phyloP scores from a whole-genome alignment of 92 coral and sea anemone species.

The Epizoanthus scotinus region DNA sequence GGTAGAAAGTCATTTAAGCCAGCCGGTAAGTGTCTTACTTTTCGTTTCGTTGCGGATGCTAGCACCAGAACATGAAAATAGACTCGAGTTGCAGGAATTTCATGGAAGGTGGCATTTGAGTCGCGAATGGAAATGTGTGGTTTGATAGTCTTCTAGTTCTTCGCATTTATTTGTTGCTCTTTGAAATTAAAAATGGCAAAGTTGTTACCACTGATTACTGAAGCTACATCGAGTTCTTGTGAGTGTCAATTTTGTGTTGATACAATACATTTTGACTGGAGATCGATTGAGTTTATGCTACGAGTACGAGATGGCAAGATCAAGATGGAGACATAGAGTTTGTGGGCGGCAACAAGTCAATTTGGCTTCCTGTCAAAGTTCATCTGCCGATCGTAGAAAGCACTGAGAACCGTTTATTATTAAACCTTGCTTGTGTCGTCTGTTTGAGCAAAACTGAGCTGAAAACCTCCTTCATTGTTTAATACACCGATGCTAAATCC shows the following conservation, averaged over 20 bases:
- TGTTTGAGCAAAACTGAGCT: neutral
- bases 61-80: slow-evolving; percentile 3
- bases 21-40: slow-evolving; percentile 22
- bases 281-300: neutral
- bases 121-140: slow-evolving; percentile 5
- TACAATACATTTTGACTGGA: neutral
- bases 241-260: neutral
- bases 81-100: slow-evolving; percentile 16
- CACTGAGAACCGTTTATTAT: neutral
- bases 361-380: slow-evolving; percentile 11
- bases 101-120: slow-evolving; percentile 8
- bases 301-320: neutral
- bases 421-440: neutral
- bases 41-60: neutral
- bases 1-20: slow-evolving; percentile 15
- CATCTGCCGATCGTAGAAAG: too few species aligned
- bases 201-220: neutral
- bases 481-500: too few species aligned
- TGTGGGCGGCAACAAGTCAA: slow-evolving; percentile 13
- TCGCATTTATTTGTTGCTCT: neutral
- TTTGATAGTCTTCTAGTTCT: neutral
- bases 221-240: neutral
- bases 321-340: neutral
- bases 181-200: neutral
- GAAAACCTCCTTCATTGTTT: neutral